Conservation (phyloP, 1,140 invertebrate species). For the Drosophila obscura region DNA sequence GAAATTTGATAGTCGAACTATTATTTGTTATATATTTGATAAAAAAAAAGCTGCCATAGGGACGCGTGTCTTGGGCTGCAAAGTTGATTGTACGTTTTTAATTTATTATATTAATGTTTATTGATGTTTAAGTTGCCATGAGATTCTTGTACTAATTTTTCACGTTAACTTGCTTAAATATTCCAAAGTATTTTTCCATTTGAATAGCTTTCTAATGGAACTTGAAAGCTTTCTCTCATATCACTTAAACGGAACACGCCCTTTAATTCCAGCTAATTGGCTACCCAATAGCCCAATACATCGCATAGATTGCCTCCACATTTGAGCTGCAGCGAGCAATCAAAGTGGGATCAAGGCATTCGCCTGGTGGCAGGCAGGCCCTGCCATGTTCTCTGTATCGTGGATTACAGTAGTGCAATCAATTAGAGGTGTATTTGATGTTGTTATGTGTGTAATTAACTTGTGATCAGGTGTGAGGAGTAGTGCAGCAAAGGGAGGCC, state of each 20-base stretch:
- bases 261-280: constrained; percentile 5
- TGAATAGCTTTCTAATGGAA: too few relatives aligned
- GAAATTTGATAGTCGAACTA: too few relatives aligned
- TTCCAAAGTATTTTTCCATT: too few relatives aligned
- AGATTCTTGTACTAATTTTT: too few relatives aligned
- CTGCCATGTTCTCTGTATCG: not conserved
- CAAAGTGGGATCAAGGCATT: not conserved
- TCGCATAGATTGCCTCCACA: not conserved
- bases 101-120: too few relatives aligned
- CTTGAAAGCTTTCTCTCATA: too few relatives aligned
- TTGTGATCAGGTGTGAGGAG: not conserved
- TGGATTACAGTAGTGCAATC: constrained; percentile 37
- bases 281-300: not conserved
- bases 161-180: too few relatives aligned
- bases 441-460: not conserved
- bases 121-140: too few relatives aligned
- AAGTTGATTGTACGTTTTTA: too few relatives aligned
- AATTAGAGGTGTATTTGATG: constrained; percentile 27
- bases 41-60: too few relatives aligned
- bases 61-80: too few relatives aligned
- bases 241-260: not conserved
- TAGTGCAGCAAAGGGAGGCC: not conserved
- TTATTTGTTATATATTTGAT: too few relatives aligned
- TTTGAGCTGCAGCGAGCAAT: constrained; percentile 11
- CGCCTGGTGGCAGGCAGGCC: not conserved